Percentiles rank a stretch among this genome's conserved stretches.
Conservation (phyloP, 2,113 vertebrate species). For the Amblyopsis rosae region DNA sequence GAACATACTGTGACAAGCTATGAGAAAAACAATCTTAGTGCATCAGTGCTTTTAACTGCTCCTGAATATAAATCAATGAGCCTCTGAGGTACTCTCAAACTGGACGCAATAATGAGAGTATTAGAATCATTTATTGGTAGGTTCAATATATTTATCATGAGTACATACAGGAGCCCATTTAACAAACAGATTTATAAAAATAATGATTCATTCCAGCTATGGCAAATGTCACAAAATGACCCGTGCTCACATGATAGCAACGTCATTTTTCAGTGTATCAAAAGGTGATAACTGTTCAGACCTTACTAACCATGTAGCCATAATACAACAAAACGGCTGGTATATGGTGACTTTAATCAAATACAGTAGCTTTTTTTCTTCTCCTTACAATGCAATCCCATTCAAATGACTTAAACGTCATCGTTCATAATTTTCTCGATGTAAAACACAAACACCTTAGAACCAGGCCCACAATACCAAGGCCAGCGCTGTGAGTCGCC, state of each 20-base stretch:
- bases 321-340: slow-evolving; percentile 3
- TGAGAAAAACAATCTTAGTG: slow-evolving; percentile 5
- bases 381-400: too few species aligned
- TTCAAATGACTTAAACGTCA: too few species aligned
- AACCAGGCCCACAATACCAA: too few species aligned
- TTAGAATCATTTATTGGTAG: slow-evolving; percentile 12
- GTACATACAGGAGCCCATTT: too few species aligned
- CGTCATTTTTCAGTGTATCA: background rate
- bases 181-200: too few species aligned
- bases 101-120: slow-evolving; percentile 36
- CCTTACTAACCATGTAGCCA: background rate
- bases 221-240: too few species aligned
- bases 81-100: slow-evolving; percentile 17
- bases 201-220: too few species aligned
- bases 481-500: background rate
- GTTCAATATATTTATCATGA: background rate
- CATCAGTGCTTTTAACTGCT: slow-evolving; percentile 31
- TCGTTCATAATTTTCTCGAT: too few species aligned
- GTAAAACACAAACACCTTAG: too few species aligned
- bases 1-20: background rate
- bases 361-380: too few species aligned
- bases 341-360: background rate
- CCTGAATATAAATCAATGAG: slow-evolving; percentile 45
- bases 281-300: background rate
- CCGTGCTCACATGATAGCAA: background rate